Base-by-base conservation (phyloP, 2,888 invertebrate species). In the Rhabditoides inermis region DNA sequence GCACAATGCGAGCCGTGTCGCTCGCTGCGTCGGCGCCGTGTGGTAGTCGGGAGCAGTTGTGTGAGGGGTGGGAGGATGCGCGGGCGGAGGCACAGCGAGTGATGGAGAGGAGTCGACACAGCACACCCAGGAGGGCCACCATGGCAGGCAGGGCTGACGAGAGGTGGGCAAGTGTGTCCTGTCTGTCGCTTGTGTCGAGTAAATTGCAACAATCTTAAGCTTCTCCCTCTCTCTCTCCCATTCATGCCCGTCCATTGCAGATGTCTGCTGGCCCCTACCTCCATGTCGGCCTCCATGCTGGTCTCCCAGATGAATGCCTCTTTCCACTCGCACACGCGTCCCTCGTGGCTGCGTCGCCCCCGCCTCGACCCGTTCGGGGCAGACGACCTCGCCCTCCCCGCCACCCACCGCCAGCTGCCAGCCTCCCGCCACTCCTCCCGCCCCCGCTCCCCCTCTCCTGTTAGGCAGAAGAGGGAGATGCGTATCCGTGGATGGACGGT, bases 41-140 rank as follows among this genome's bases (percentile, higher is more conserved):
- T 27, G 63, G 63, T 18, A 54, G 58, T 1, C 46, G 59, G 15
- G 63, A 63, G 27, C 57, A 59, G 23, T 45, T 63, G 2, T 61
- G 63, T 35, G 55, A 53, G 12, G 18, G 36, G 25, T 36, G 12
- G 30, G 32, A 23, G n/a, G 57, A 52, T 39, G 49, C 55, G 5
- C 2, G 28, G n/a, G 40, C 10, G 7, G 61, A 63, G 18, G 56
- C 59, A 2, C 42, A 51, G 22, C 36, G 25, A 12, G 36, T 60
- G 10, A 26, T 63, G 47, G 52, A 47, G 32, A 25, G 63, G 41
- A 60, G 61, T 49, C 53, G 59, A 28, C 52, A 59, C 41, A 47
- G 45, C 10, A 35, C 53, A 25, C 45, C 46, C n/a, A 32, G 35
- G 30, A 37, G 61, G 12, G 52, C 58, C 23, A 51, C 49, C n/a